A percentile compares a stretch with the other conserved stretches of the same genome.
Evolutionary conservation across 2,797 vertebrate genomes (phyloP).

Genomic region (Tangara arthus): DNA sequence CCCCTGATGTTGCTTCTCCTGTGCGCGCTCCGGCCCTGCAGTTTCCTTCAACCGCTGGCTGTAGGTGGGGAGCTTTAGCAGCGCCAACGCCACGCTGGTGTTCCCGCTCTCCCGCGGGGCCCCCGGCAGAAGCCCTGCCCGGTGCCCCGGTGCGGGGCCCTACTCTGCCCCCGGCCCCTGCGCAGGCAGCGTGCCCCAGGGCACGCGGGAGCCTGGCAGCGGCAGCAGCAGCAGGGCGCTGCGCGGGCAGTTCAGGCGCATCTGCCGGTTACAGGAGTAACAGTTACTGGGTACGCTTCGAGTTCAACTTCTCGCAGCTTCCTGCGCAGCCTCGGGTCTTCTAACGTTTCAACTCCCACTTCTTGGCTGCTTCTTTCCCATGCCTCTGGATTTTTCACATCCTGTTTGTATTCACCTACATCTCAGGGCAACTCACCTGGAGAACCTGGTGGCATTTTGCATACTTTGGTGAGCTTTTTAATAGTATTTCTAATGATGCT

Average conservation of each 20-base stretch:
- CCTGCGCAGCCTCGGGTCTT: background rate
- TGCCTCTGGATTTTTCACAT: background rate
- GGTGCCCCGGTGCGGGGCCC: background rate
- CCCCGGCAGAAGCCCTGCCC: background rate
- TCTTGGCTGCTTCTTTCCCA: background rate
- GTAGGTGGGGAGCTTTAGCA: background rate
- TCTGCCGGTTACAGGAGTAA: background rate
- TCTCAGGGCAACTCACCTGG: background rate
- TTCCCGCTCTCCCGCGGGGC: background rate
- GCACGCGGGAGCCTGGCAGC: accelerated
- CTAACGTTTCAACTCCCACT: background rate
- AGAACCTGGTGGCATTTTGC: background rate
- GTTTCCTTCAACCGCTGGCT: accelerated
- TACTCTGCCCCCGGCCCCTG: accelerated
- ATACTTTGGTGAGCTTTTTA: background rate
- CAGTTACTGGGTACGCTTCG: background rate
- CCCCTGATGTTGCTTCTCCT: accelerated
- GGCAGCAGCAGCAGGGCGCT: accelerated
- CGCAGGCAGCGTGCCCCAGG: background rate
- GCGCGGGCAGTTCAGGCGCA: accelerated
- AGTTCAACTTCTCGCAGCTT: background rate
- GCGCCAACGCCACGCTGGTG: accelerated
- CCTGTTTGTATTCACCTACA: background rate
- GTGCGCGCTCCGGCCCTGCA: accelerated
- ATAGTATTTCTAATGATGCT: background rate